Evolutionary conservation across 1,140 invertebrate genomes (phyloP).

Genomic region (Potamilus streckersoni): DNA sequence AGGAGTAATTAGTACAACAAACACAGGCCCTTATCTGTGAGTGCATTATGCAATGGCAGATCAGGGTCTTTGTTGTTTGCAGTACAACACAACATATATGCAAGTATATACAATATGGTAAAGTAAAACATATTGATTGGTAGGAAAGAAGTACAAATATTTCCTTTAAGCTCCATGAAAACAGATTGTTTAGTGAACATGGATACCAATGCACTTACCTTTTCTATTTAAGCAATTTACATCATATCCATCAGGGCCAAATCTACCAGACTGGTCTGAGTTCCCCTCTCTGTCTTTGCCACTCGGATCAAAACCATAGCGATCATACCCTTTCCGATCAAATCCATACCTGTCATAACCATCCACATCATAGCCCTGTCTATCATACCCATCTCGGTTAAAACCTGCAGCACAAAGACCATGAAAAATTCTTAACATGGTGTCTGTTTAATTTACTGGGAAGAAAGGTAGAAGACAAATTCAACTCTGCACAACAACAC

Average conservation of each 20-base stretch:
- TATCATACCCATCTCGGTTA: conserved; percentile 37
- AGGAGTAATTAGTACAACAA: too few relatives aligned
- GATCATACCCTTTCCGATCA: conserved; percentile 45
- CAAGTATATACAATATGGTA: too few relatives aligned
- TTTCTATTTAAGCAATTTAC: conserved; percentile 44
- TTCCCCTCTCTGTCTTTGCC: conserved; percentile 41
- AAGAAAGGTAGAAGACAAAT: too few relatives aligned
- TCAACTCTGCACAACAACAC: background rate
- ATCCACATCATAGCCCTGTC: conserved; percentile 43
- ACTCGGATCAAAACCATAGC: conserved; percentile 50
- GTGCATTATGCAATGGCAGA: too few relatives aligned
- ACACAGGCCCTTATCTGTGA: too few relatives aligned
- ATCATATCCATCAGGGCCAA: conserved; percentile 35
- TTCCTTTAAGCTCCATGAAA: too few relatives aligned
- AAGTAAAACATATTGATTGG: too few relatives aligned
- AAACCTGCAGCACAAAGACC: conserved; percentile 32
- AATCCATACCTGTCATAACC: conserved; percentile 52
- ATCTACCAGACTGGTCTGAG: conserved; percentile 13
- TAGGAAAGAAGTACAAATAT: background rate
- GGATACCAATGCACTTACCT: conserved; percentile 27
- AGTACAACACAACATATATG: too few relatives aligned
- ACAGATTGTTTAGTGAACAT: too few relatives aligned
- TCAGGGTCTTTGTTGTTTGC: too few relatives aligned
- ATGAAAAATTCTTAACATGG: too few relatives aligned
- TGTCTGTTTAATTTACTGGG: too few relatives aligned